phyloP scores from a whole-genome alignment of 2,797 vertebrate species.

The Carapus acus region DNA sequence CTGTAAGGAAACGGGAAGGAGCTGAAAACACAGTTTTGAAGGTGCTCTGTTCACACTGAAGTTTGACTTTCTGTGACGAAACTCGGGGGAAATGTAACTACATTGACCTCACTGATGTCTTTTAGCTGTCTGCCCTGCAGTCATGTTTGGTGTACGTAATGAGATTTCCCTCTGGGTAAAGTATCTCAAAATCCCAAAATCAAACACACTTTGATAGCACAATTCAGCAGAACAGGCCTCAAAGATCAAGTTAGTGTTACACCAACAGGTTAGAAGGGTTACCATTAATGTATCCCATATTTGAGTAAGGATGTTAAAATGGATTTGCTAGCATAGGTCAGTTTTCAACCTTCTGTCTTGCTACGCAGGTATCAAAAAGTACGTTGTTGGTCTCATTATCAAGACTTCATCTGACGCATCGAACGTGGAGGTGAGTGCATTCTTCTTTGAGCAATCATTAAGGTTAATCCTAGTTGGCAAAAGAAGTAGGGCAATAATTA shows the following conservation, averaged over 20 bases:
- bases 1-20: conserved; percentile 34
- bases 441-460: background rate
- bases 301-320: too few relatives aligned
- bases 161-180: too few relatives aligned
- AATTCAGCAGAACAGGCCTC: conserved; percentile 21
- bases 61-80: conserved; percentile 34
- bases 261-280: conserved; percentile 27
- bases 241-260: conserved; percentile 26
- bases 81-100: conserved; percentile 35
- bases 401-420: conserved; percentile 97
- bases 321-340: too few relatives aligned
- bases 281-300: conserved; percentile 35
- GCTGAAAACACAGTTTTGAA: conserved; percentile 43
- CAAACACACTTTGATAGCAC: conserved; percentile 8
- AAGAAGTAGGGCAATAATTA: background rate
- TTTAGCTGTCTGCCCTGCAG: conserved; percentile 10
- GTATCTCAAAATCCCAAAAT: too few relatives aligned
- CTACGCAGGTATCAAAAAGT: conserved; percentile 94
- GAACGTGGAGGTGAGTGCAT: conserved; percentile 87
- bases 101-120: conserved; percentile 34
- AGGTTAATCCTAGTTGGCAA: background rate
- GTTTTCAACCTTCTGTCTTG: conserved; percentile 40
- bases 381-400: conserved; percentile 98
- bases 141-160: too few relatives aligned
- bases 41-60: conserved; percentile 45